Evolutionary conservation across 1,140 invertebrate species (phyloP), one percentile per base, ranked within the genome.

Genomic region (Conus betulinus): DNA sequence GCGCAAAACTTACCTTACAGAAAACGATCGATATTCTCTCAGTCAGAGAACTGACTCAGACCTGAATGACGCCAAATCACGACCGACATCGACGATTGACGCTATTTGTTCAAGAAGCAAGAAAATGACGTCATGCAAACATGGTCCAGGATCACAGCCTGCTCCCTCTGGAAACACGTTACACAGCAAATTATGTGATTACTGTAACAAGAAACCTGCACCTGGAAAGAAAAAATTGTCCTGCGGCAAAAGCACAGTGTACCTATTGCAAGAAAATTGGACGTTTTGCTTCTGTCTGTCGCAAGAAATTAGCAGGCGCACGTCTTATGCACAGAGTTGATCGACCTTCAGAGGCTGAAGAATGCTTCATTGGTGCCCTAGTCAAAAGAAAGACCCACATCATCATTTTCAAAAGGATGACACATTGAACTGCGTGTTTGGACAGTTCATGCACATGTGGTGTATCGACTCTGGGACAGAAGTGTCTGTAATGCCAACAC

Each of bases 151-250:
- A 71, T 71, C 67, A 71, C 6, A 71, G 67, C 67, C 67, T 20
- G 11, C 6, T 71, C 67, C 15, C 15, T 60, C 57, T 60, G 57
- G 8, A 15, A 8, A 8, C 6, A 13, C 57, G 15, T 60, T 15
- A 11, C 57, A 15, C 4, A 4, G 15, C 57, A 60, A 60, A 71
- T 13, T 20, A 20, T 71, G 67, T 71, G 67, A 23, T 71, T 71
- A 71, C 20, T 71, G 67, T n/a, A 7, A 20, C 67, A 71, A 71
- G 67, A 71, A 71, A 71, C 67, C 11, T 20, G 6, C 6, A 7
- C 67, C 67, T 17, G 67, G 67, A 71, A 71, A n/a, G 67, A 71
- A n/a, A n/a, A 71, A 71, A 71, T 20, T 71, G 67, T 71, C 67
- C 3, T 7, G 67, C 67, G 20, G 67, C 23, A 71, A 71, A 20